Evolutionary conservation across 2,888 invertebrate genomes (phyloP), one percentile per base, ranked within the genome.

Genomic region (Luperina testacea): DNA sequence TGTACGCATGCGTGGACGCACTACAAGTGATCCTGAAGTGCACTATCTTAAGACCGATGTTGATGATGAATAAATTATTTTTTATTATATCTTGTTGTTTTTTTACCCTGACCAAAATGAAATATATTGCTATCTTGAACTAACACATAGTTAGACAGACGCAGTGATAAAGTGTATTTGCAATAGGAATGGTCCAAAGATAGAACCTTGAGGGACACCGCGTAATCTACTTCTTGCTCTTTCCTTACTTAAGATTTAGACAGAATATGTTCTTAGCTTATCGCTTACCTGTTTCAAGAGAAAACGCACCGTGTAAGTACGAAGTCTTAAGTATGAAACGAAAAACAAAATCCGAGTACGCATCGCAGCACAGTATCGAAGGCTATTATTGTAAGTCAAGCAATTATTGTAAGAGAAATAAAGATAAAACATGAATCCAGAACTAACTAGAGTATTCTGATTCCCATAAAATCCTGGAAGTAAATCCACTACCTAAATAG

Each of bases 11-110:
- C 90, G 94, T 0, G 94, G 94, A 0, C 90, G 92, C 0, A 71
- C 84, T 8, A 71, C 72, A 0, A 72, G 90, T 13, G 95, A 96
- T 79, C 91, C 95, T 0, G 96, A 96, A 83, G 96, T 96, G 3
- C 90, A 93, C 4, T 96, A 94, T 78, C 85, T 96, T 2, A 94
- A 93, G 24, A 81, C 92, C 0, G 92, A 94, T 77, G 89, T 92
- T 79, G 93, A 94, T 59, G 82, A 88, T 87, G 86, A 93, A 88
- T 93, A 92, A 91, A 90, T 87, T 83, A 81, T 89, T 81, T 88
- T 69, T 85, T 48, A 75, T 42, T 63, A 5, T 72, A 84, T 48
- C 8, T 2, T 45, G 9, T 8, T 57, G 11, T 77, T 63, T 77
- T n/a, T 69, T 74, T 75, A 42, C n/a, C 38, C 11, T 64, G 13